phyloP scores from a whole-genome alignment of 2,797 vertebrate species.

The Eurystomus glaucurus region DNA sequence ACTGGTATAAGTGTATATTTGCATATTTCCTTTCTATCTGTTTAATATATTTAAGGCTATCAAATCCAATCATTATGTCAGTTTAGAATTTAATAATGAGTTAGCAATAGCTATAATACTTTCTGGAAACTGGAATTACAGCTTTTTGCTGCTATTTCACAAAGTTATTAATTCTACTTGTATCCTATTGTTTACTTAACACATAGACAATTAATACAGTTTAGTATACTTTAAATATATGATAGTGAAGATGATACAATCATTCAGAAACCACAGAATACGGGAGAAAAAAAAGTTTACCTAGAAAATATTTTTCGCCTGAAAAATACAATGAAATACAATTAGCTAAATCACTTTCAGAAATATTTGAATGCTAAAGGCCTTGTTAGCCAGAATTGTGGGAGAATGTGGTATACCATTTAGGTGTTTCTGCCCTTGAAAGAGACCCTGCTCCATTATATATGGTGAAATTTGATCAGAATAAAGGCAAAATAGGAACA shows the following conservation, averaged over 20 bases:
- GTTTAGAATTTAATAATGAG: background rate
- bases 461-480: background rate
- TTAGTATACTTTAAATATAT: background rate
- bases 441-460: background rate
- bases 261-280: background rate
- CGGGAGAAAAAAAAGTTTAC: background rate
- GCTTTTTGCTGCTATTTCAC: background rate
- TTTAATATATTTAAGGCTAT: background rate
- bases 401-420: accelerated
- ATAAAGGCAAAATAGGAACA: background rate
- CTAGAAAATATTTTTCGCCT: background rate
- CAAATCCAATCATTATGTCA: background rate
- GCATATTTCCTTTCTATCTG: background rate
- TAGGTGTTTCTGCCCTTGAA: background rate
- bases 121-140: background rate
- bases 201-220: background rate
- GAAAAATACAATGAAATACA: background rate
- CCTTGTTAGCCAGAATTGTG: background rate
- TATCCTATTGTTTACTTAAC: background rate
- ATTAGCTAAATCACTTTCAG: background rate
- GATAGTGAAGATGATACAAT: background rate
- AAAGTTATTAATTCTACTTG: background rate
- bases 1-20: background rate
- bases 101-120: background rate
- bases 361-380: background rate